phyloP scores from a whole-genome alignment of 2,113 vertebrate species.

The Austrofundulus limnaeus region DNA sequence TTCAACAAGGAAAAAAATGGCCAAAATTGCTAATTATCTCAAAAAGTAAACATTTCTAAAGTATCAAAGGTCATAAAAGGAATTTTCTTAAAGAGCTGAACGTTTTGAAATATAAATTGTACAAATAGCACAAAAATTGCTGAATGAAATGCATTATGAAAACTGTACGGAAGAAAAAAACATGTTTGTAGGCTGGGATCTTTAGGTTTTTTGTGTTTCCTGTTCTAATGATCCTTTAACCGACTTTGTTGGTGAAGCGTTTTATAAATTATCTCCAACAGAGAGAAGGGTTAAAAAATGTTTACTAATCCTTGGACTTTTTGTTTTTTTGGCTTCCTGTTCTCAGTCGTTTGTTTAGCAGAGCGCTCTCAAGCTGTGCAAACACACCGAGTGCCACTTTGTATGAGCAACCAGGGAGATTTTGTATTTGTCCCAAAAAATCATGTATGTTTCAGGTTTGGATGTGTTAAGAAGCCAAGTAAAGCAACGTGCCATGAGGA shows the following conservation, averaged over 20 bases:
- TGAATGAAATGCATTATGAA: too few relatives aligned
- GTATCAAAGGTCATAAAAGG: too few relatives aligned
- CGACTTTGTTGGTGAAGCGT: not conserved
- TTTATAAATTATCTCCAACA: conserved; percentile 47
- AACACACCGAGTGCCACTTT: conserved; percentile 58
- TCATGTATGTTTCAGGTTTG: conserved; percentile 51
- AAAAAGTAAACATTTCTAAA: too few relatives aligned
- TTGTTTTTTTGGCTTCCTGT: conserved; percentile 39
- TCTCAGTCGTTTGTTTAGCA: conserved; percentile 37
- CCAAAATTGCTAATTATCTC: not conserved
- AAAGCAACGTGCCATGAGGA: conserved; percentile 38
- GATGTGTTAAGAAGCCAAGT: conserved; percentile 46
- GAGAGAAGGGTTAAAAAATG: conserved; percentile 33
- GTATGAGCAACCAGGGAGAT: conserved; percentile 44
- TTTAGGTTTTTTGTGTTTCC: too few relatives aligned
- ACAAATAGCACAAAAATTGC: too few relatives aligned
- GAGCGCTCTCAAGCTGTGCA: conserved; percentile 58
- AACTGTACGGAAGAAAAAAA: too few relatives aligned
- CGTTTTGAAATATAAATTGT: too few relatives aligned
- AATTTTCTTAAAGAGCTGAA: too few relatives aligned
- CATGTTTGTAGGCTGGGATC: too few relatives aligned
- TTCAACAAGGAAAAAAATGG: too few relatives aligned
- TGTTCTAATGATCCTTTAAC: too few relatives aligned
- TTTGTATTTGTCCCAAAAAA: conserved; percentile 49
- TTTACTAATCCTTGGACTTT: conserved; percentile 44